These are phyloP conservation scores for Ctenodactylus gundi DNA, from an alignment of 2,113 vertebrate species.

Conservation along the genomic window DNA sequence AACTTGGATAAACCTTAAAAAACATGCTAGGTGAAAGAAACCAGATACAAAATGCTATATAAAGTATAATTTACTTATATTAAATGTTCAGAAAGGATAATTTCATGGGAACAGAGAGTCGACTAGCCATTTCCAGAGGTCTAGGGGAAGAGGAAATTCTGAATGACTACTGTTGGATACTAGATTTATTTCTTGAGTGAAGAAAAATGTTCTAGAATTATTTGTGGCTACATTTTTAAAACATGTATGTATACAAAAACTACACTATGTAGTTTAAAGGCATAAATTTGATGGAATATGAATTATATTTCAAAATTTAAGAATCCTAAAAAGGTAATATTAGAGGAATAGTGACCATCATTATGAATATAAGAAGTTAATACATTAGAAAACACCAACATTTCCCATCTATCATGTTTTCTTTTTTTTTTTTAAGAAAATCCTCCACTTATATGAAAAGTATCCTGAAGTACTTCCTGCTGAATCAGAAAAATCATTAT, in stretches of 20 bases:
- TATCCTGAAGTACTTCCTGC: background rate
- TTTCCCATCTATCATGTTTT: background rate
- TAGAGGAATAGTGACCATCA: background rate
- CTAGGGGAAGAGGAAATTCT: background rate
- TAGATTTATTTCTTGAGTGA: background rate
- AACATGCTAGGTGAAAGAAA: background rate
- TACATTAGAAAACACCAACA: background rate
- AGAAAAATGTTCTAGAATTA: background rate
- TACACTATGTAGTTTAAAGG: background rate
- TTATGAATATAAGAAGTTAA: background rate
- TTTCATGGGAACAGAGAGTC: background rate
- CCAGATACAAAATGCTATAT: background rate
- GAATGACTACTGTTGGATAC: background rate
- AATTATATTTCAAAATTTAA: background rate
- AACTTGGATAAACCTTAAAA: background rate
- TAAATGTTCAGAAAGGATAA: background rate
- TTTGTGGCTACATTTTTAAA: background rate
- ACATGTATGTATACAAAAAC: background rate
- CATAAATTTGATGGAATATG: background rate
- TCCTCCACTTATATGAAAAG: background rate
- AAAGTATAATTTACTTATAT: background rate
- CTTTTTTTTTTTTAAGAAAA: conserved; percentile 9
- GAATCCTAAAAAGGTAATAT: background rate
- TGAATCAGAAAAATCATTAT: background rate
- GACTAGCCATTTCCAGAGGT: background rate